These are phyloP conservation scores for Anguilla megastoma DNA, from an alignment of 2,797 vertebrate species.

Conservation along the genomic window DNA sequence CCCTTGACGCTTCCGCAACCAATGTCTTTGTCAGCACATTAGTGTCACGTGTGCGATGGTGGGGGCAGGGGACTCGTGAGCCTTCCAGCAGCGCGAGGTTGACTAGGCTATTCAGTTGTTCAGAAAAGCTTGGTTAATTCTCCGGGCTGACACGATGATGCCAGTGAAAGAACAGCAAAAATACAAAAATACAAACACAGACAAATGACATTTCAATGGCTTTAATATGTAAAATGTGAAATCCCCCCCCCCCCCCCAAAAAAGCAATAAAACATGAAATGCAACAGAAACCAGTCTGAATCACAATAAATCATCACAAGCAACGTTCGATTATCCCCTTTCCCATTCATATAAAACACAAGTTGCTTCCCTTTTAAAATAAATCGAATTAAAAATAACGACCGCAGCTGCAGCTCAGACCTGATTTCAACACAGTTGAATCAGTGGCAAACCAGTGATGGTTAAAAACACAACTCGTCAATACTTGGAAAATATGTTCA, in stretches of 20 bases:
- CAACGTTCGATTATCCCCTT: not conserved
- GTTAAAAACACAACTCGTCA: constrained; percentile 77
- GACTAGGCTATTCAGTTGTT: not conserved
- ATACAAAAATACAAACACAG: not conserved
- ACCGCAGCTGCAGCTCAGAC: constrained; percentile 30
- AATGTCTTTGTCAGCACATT: not conserved
- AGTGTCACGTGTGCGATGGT: not conserved
- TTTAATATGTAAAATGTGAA: constrained; percentile 37
- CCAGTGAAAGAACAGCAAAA: not conserved
- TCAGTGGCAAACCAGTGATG: constrained; percentile 72
- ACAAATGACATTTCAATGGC: constrained; percentile 15
- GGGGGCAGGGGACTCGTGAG: not conserved
- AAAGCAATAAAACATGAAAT: constrained; percentile 27
- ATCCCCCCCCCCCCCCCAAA: not conserved
- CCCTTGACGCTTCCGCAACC: not conserved
- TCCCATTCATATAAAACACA: constrained; percentile 18
- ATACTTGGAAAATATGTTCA: constrained; percentile 69
- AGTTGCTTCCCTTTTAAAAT: not conserved
- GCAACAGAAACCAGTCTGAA: constrained; percentile 40
- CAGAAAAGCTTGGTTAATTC: not conserved
- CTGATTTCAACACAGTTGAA: constrained; percentile 76
- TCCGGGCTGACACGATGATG: not conserved
- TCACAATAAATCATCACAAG: constrained; percentile 9
- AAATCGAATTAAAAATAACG: constrained; percentile 27
- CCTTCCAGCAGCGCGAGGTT: not conserved